These are phyloP conservation scores for Pyrocephalus nanus DNA, from an alignment of 2,797 vertebrate genomes.

Conservation along the genomic window DNA sequence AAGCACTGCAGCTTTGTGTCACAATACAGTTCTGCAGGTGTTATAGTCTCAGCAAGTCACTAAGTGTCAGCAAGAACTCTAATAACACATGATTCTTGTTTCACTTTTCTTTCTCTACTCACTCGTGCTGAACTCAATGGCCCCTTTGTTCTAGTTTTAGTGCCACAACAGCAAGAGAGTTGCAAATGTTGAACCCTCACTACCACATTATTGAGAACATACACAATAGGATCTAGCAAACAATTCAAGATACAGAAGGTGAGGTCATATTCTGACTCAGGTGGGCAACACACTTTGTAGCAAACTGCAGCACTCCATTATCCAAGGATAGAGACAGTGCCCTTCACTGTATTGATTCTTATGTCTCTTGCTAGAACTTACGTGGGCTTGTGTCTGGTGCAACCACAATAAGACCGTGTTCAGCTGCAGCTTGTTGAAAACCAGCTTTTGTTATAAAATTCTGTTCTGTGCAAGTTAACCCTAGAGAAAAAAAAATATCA, in stretches of 20 bases:
- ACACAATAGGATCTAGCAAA: background rate
- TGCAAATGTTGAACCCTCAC: background rate
- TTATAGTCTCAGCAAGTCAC: background rate
- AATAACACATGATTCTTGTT: background rate
- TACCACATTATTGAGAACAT: fast-evolving
- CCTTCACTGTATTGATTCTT: fast-evolving
- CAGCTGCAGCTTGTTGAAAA: slow-evolving; percentile 86
- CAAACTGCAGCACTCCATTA: background rate
- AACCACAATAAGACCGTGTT: slow-evolving; percentile 87
- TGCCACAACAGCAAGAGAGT: background rate
- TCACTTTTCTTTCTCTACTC: background rate
- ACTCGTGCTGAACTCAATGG: background rate
- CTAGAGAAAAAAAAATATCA: slow-evolving; percentile 50
- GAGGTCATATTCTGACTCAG: background rate
- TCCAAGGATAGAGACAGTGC: background rate
- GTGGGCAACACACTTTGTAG: background rate
- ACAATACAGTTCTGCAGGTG: background rate
- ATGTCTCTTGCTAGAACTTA: slow-evolving; percentile 54
- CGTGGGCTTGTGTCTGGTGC: slow-evolving; percentile 95
- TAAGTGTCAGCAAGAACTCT: background rate
- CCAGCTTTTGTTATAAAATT: slow-evolving; percentile 95
- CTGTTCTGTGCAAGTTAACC: slow-evolving; percentile 94
- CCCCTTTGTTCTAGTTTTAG: background rate
- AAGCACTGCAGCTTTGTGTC: background rate
- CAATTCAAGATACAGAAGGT: background rate